Evolutionary conservation across 30 jellyfish, hydroid and myxozoan genomes (phyloP).

Genomic region (Pseudorhiza aurosa): DNA sequence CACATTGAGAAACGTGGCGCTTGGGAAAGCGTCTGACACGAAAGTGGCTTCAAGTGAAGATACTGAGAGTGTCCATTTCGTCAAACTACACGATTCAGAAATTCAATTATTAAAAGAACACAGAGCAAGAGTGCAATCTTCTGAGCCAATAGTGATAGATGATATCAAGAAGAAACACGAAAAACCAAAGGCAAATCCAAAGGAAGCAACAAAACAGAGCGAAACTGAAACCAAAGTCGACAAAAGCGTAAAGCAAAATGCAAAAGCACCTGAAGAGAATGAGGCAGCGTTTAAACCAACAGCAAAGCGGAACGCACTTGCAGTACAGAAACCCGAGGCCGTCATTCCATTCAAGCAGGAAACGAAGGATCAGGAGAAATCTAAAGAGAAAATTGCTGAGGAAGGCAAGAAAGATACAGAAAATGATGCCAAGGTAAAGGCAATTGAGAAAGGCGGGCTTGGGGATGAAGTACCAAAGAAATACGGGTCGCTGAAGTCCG

Average conservation of each 20-base stretch:
- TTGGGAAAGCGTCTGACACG: background rate
- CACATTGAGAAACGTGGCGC: background rate
- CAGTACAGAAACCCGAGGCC: constrained; percentile 26
- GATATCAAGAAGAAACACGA: constrained; percentile 76
- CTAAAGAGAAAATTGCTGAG: background rate
- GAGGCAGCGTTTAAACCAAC: constrained; percentile 30
- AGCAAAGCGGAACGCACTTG: constrained; percentile 38
- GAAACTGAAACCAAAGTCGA: background rate
- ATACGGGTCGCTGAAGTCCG: constrained; percentile 87
- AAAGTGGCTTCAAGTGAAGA: background rate
- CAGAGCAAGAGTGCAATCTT: constrained; percentile 45
- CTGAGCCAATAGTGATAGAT: constrained; percentile 90
- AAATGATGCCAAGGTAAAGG: constrained; percentile 1
- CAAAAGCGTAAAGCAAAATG: background rate
- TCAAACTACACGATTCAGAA: constrained; percentile 52
- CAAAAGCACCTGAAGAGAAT: constrained; percentile 7
- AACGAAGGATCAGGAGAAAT: background rate
- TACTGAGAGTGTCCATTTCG: constrained; percentile 51
- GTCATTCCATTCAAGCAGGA: constrained; percentile 38
- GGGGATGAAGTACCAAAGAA: constrained; percentile 70
- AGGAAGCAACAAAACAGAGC: constrained; percentile 62
- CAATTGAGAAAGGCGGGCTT: constrained; percentile 29
- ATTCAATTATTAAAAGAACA: constrained; percentile 45
- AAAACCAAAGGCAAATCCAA: constrained; percentile 78
- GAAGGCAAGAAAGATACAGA: constrained; percentile 21